phyloP scores from a whole-genome alignment of 2,797 vertebrate genomes.

The Gila robusta region DNA sequence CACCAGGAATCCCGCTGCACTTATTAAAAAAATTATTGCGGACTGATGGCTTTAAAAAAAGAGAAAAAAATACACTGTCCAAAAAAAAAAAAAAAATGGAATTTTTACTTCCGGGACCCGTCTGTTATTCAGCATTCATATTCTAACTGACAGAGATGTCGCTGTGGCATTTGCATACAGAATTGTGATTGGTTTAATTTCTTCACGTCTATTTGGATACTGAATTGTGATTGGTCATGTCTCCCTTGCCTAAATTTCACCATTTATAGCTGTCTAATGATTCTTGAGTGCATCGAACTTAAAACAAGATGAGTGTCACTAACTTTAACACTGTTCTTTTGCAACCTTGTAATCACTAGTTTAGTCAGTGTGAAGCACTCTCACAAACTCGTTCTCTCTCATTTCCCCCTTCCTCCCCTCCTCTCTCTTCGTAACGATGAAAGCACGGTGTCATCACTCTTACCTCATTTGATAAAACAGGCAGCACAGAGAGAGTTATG shows the following conservation, averaged over 20 bases:
- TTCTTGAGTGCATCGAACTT: not conserved
- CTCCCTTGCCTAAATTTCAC: not conserved
- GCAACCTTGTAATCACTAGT: not conserved
- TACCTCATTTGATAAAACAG: conserved; percentile 36
- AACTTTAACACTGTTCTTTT: conserved; percentile 4
- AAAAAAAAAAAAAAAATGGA: no score
- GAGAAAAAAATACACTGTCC: not conserved
- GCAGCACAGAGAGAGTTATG: conserved; percentile 28
- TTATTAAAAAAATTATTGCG: not conserved
- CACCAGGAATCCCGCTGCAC: not conserved
- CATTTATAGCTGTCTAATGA: not conserved
- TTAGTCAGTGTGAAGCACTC: conserved; percentile 2
- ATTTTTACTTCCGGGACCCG: not conserved
- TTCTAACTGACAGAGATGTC: not conserved
- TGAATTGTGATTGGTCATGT: not conserved
- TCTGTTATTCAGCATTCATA: not conserved
- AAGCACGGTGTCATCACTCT: conserved; percentile 29
- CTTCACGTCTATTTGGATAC: not conserved
- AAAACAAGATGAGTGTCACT: not conserved
- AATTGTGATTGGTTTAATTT: not conserved
- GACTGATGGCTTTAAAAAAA: not conserved
- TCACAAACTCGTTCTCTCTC: conserved; percentile 25
- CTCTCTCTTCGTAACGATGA: not conserved
- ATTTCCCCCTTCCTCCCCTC: not conserved
- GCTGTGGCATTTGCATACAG: not conserved